These are phyloP conservation scores for Hydractinia echinata DNA, from an alignment of 30 jellyfish, hydroid and myxozoan genomes.

Conservation along the genomic window DNA sequence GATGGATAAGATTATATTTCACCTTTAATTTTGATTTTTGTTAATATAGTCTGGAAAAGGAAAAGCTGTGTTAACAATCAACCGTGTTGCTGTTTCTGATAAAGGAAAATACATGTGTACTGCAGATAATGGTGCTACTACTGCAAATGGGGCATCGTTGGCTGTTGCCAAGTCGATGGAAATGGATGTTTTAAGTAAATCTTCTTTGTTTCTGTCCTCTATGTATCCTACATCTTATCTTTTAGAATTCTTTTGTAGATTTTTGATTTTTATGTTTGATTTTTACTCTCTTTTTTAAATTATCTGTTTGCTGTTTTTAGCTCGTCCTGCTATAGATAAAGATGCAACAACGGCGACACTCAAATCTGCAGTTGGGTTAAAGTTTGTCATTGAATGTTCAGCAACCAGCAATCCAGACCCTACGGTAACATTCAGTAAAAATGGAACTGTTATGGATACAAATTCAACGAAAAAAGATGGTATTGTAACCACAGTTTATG, in stretches of 20 bases:
- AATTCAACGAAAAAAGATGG: background rate
- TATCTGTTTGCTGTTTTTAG: background rate
- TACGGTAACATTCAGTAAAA: slow-evolving; percentile 26
- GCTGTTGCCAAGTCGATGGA: slow-evolving; percentile 16
- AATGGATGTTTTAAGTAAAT: slow-evolving; percentile 11
- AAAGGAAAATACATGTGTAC: slow-evolving; percentile 26
- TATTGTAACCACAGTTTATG: background rate
- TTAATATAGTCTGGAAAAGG: slow-evolving; percentile 19
- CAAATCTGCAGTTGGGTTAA: slow-evolving; percentile 32
- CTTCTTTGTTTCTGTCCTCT: background rate
- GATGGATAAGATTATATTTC: background rate
- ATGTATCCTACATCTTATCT: background rate
- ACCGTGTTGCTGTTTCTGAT: background rate
- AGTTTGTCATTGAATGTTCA: slow-evolving; percentile 30
- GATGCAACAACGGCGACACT: background rate
- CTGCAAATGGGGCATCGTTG: background rate
- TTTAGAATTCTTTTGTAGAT: background rate
- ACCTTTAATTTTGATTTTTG: background rate
- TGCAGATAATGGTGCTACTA: slow-evolving; percentile 37
- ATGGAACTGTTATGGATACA: background rate
- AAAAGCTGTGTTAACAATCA: background rate
- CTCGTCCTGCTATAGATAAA: slow-evolving; percentile 26
- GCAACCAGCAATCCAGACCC: slow-evolving; percentile 81
- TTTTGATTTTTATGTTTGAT: background rate
- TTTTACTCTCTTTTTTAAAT: background rate